Evolutionary conservation across 2,888 invertebrate species (phyloP).

Genomic region (Agapostemon virescens): DNA sequence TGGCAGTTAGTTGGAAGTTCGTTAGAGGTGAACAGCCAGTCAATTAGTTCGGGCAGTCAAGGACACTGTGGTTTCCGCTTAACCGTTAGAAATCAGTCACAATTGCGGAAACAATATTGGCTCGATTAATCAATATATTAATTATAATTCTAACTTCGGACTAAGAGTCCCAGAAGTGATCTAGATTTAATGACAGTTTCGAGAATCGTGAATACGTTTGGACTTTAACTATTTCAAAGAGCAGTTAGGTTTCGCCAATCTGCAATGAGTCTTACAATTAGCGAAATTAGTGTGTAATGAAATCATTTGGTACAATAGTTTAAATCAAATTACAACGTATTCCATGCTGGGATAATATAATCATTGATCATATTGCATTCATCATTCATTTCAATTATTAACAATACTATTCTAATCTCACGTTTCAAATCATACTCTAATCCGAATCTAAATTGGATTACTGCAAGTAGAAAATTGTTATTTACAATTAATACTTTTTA

Average conservation of each 20-base stretch:
- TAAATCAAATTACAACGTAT: no score
- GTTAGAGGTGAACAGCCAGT: conserved; percentile 1
- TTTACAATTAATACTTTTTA: no score
- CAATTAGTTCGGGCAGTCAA: conserved; percentile 2
- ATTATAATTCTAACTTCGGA: background rate
- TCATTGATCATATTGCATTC: no score
- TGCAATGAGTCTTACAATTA: background rate
- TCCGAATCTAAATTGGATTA: no score
- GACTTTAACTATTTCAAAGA: background rate
- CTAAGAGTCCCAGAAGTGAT: background rate
- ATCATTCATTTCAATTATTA: no score
- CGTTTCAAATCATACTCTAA: no score
- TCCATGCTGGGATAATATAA: no score
- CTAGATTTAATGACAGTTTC: background rate
- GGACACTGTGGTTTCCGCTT: conserved; percentile 1
- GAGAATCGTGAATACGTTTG: background rate
- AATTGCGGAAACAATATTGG: background rate
- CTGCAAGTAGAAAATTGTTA: no score
- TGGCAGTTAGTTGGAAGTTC: background rate
- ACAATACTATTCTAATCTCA: no score
- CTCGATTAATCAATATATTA: conserved; percentile 6
- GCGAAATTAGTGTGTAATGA: background rate
- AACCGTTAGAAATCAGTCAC: background rate
- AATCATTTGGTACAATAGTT: background rate
- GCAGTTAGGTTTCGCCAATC: background rate